Percentiles rank a stretch among this genome's conserved stretches.
phyloP scores from a whole-genome alignment of 1,140 invertebrate species.

The Condylostylus longicornis region DNA sequence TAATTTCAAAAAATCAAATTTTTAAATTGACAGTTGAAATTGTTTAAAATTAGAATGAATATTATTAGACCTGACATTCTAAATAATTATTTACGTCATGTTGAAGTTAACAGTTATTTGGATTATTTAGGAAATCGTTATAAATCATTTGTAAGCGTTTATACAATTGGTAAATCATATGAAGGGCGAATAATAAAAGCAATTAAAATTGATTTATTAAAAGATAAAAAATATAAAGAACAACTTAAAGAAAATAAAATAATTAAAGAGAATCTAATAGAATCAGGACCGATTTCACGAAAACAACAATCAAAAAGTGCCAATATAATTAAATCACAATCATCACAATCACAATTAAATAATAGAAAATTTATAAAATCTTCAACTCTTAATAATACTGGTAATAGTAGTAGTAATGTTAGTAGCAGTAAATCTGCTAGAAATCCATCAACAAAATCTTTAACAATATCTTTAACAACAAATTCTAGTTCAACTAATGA shows the following conservation, averaged over 20 bases:
- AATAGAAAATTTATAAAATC: no score
- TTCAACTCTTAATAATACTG: no score
- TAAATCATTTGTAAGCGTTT: slow-evolving; percentile 31
- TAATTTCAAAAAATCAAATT: no score
- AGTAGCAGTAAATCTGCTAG: no score
- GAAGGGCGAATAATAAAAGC: slow-evolving; percentile 38
- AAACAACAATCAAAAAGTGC: slow-evolving; percentile 1
- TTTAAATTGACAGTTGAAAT: no score
- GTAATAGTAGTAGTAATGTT: no score
- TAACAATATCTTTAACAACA: no score
- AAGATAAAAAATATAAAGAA: background rate
- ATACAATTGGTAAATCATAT: slow-evolving; percentile 37
- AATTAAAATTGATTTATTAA: slow-evolving; percentile 36
- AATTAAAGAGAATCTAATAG: background rate
- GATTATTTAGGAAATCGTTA: slow-evolving; percentile 32
- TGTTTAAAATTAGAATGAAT: no score
- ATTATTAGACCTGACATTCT: slow-evolving; percentile 24
- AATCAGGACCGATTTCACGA: background rate
- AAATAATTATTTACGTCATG: slow-evolving; percentile 21
- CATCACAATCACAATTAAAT: slow-evolving; percentile 2
- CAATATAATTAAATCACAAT: background rate
- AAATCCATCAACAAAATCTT: no score
- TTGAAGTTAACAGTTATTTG: slow-evolving; percentile 29
- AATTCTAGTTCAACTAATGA: background rate
- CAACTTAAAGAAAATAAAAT: background rate